Evolutionary conservation across 53 echinoderm and acorn worm species (phyloP), one percentile per base, ranked within the genome.

Genomic region (Pentamera pediparva): DNA sequence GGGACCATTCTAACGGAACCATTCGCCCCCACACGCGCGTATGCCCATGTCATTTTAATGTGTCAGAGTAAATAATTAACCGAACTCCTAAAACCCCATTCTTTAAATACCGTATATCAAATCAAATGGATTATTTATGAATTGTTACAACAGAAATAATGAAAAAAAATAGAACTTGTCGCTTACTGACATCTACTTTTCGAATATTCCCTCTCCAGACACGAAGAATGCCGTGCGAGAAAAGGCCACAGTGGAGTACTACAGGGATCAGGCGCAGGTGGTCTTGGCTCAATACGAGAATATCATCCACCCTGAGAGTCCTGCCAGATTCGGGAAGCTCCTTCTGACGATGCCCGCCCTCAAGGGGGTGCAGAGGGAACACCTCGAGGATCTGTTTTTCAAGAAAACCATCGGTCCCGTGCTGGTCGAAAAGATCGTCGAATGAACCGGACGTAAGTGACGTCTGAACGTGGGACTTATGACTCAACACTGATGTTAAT

Each of bases 251-350:
- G 91, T 91, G 39, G 91, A 91, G 47, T 88, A 91, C 65, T 91
- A 91, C 69, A 85, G 90, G 21, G 96, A 96, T 51, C 95, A 96
- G 74, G 85, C 96, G 0, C 96, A 96, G 39, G 88, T 96, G 33
- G 85, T 96, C 36, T 80, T 96, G 27, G 96, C 96, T 37, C 96
- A 96, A 65, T 96, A 91, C 65, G 96, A 96, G 76, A 91, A 91
- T 62, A 84, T 88, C 70, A 82, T 90, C 8, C 88, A 91, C 63
- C 96, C 96, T 11, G 91, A 96, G 81, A 91, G 87, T 35, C 96
- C 96, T 0, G 96, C 96, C 6, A 79, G 96, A 58, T 96, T 96
- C 65, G 96, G 91, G 52, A 96, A 95, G 41, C 88, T 96, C 0
- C 81, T 96, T 8, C 83, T 96, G 18, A 91, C 91, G 20, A 88